Evolutionary conservation across 92 coral and sea anemone genomes (phyloP).

Genomic region (Plumapathes pennacea): DNA sequence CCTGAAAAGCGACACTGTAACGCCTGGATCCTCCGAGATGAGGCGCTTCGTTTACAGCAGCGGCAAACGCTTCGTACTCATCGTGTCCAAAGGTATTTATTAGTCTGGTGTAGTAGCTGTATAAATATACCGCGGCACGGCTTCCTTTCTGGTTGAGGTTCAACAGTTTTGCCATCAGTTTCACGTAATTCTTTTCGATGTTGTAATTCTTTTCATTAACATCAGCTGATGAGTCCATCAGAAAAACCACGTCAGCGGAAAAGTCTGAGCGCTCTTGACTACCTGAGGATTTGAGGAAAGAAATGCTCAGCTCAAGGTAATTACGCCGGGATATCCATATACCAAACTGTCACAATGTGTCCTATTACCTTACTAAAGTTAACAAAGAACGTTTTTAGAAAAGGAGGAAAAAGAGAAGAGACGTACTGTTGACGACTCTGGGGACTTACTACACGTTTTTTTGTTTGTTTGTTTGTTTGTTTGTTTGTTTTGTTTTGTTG

Average conservation of each 20-base stretch:
- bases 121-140: conserved; percentile 54
- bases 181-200: conserved; percentile 68
- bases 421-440: too few species aligned
- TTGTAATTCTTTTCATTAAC: conserved; percentile 56
- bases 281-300: neutral
- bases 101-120: conserved; percentile 45
- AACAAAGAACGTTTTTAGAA: too few species aligned
- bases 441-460: too few species aligned
- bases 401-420: too few species aligned
- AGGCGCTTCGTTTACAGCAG: conserved; percentile 36
- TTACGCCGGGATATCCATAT: too few species aligned
- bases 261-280: conserved; percentile 17
- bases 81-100: conserved; percentile 50
- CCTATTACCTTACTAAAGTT: too few species aligned
- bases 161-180: conserved; percentile 55
- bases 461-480: too few species aligned
- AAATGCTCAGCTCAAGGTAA: too few species aligned
- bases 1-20: conserved; percentile 34
- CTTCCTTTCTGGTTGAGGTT: conserved; percentile 59
- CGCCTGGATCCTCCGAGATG: conserved; percentile 38
- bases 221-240: conserved; percentile 69
- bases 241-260: conserved; percentile 66
- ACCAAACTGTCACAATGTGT: too few species aligned
- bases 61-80: conserved; percentile 35
- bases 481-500: too few species aligned